Base-by-base conservation (phyloP, 2,113 vertebrate species). In the Prietella phreatophila region DNA sequence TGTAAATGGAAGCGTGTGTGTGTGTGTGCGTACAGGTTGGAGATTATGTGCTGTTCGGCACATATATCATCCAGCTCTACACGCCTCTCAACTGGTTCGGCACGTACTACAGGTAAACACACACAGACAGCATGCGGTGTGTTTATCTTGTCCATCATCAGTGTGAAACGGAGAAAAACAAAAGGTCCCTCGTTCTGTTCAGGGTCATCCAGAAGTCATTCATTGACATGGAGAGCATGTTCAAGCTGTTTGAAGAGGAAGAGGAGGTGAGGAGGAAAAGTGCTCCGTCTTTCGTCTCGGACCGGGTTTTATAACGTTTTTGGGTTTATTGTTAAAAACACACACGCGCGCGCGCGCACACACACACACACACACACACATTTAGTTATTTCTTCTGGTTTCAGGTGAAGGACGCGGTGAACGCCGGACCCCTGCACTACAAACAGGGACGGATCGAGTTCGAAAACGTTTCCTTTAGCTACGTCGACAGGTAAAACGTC, bases 211-310 rank as follows among this genome's bases (percentile, higher is more conserved):
- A 99, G 94, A 97, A 92, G 17, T 99, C 97, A 10, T 99, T 99
- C 47, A 96, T 99, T 0, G 98, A 99, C 93, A 99, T 99, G 98
- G 98, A 99, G 91, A 99, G 96, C 93, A 99, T 99, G 98, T 98
- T 99, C 65, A 94, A 97, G 7, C 96, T 99, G 75, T 97, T 99
- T 14, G 92, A 95, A 0, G 97, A 99, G 87, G 97, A 97, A 0
- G 91, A 95, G 25, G 97, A 99, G 95, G 98, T 99, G 86, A 85
- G 94, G 92, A 39, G 8, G 56, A 61, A 61, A 22, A 25, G 8
- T 0, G 1, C 22, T 7, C 17, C 2, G 7, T 15, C 14, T 33
- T 56, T 33, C n/a, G n/a, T n/a, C n/a, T n/a, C n/a, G n/a, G n/a
- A 20, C 5, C 30, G 17, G 47, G 3, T 17, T 19, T 5, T 6